Conservation (phyloP, 2,888 invertebrate species). For the Agrotis clavis region DNA sequence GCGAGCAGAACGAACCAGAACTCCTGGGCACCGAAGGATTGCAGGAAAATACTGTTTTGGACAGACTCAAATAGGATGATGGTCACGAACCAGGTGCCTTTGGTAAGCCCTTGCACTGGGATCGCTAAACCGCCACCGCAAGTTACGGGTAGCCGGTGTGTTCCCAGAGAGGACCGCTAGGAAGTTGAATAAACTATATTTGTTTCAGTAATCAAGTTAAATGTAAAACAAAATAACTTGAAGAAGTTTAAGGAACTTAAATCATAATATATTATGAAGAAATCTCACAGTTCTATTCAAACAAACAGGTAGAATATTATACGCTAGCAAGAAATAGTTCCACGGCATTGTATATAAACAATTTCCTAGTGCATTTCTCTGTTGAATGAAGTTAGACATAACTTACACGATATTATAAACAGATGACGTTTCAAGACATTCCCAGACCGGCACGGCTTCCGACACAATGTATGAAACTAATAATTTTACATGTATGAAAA, state of each 20-base stretch:
- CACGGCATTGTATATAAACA: conserved; percentile 39
- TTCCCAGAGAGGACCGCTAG: too few relatives aligned
- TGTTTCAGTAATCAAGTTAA: neutral
- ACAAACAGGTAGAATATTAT: conserved; percentile 8
- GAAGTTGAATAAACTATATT: too few relatives aligned
- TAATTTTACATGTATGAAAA: conserved; percentile 11
- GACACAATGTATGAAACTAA: conserved; percentile 30
- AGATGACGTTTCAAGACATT: conserved; percentile 42
- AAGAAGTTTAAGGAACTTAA: neutral
- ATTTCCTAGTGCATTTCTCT: conserved; percentile 28
- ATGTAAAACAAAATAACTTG: neutral
- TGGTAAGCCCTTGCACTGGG: too few relatives aligned
- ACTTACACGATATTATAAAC: conserved; percentile 47
- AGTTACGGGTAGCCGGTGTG: too few relatives aligned
- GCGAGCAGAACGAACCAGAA: too few relatives aligned
- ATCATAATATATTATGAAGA: neutral
- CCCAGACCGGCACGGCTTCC: conserved; percentile 32
- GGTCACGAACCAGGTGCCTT: too few relatives aligned
- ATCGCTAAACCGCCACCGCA: too few relatives aligned
- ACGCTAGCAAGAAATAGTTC: conserved; percentile 30
- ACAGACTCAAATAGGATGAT: too few relatives aligned
- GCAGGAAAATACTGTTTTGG: too few relatives aligned
- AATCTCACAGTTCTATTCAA: conserved; percentile 16
- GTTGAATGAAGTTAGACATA: conserved; percentile 49
- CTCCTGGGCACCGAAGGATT: too few relatives aligned